Base-by-base conservation (phyloP, 2,888 invertebrate species). In the Drosophila paucipuncta region DNA sequence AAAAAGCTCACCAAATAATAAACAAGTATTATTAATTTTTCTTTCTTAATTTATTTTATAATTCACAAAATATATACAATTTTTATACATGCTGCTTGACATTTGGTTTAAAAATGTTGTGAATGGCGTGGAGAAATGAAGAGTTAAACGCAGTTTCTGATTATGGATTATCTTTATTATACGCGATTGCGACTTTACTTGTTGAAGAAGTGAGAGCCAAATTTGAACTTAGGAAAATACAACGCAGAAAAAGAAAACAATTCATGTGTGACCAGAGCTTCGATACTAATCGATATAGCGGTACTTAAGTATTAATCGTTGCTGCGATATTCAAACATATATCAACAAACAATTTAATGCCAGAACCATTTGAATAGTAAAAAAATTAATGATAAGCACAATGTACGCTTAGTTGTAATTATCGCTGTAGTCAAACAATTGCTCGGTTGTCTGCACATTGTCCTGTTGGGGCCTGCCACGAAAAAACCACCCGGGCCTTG, bases 381-480 rank as follows among this genome's bases (percentile, higher is more conserved):
- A 67, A 33, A 57, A 30, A 73, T 52, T 25, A 73, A 9, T 33
- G 67, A 73, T 1, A 66, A 55, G 6, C n/a, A 73, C n/a, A 73
- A 35, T 5, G 47, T 39, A 0, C 67, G 60, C 28, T 43, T 73
- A 73, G 60, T 73, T 73, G 37, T 73, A 73, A 50, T 73, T 73
- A 41, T 73, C 55, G 30, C 67, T 61, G 22, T 54, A 62, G 33
- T 66, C 63, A 39, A 75, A 69, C 52, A 37, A 31, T 31, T 55
- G 31, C 33, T 61, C 25, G 31, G 47, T 2, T 18, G 50, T 11
- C 54, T 47, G 47, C 11, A 54, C 11, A 9, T 39, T 16, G 0
- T 39, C 49, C 41, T 54, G 31, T 41, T 10, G 28, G 43, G 55
- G n/a, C 6, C 22, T 37, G 31, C 18, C 35, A 37, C 65, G 59